Percentiles rank a stretch among this genome's conserved stretches.
These are phyloP conservation scores for Drosophila melanica DNA, from an alignment of 1,140 invertebrate species.

Conservation along the genomic window DNA sequence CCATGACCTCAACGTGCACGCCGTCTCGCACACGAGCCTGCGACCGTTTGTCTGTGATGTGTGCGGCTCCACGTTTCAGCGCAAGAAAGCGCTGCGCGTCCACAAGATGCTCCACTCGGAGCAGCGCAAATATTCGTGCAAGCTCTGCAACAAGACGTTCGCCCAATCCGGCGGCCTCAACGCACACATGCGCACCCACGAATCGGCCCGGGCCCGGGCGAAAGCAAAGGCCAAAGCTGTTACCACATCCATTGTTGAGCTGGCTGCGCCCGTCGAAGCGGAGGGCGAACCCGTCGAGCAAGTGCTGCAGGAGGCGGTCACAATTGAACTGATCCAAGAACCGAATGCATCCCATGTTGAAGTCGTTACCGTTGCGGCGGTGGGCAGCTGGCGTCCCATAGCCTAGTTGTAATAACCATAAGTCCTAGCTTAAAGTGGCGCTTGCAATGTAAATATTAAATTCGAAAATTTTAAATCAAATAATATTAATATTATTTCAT, in stretches of 20 bases:
- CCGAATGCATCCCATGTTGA: constrained; percentile 31
- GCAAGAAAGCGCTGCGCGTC: constrained; percentile 75
- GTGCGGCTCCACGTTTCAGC: constrained; percentile 83
- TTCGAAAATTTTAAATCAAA: background rate
- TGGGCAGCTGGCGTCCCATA: constrained; percentile 40
- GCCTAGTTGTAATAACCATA: background rate
- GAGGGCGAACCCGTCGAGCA: background rate
- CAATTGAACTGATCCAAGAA: constrained; percentile 40
- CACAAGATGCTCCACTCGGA: constrained; percentile 84
- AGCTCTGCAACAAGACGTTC: constrained; percentile 85
- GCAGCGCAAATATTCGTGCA: constrained; percentile 85
- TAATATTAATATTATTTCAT: too few species aligned
- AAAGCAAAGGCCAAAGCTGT: constrained; percentile 25
- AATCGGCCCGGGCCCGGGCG: constrained; percentile 31
- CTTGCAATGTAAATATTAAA: constrained; percentile 14
- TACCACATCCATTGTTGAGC: background rate
- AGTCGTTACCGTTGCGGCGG: constrained; percentile 21
- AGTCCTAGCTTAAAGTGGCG: background rate
- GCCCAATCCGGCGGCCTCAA: constrained; percentile 86
- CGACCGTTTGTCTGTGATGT: constrained; percentile 85
- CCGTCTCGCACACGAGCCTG: constrained; percentile 84
- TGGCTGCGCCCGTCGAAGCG: background rate
- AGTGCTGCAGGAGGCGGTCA: constrained; percentile 37
- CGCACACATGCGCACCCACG: constrained; percentile 85
- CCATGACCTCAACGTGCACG: constrained; percentile 82